Conservation (phyloP, 2,797 vertebrate species). For the Sebastes hopkinsi region DNA sequence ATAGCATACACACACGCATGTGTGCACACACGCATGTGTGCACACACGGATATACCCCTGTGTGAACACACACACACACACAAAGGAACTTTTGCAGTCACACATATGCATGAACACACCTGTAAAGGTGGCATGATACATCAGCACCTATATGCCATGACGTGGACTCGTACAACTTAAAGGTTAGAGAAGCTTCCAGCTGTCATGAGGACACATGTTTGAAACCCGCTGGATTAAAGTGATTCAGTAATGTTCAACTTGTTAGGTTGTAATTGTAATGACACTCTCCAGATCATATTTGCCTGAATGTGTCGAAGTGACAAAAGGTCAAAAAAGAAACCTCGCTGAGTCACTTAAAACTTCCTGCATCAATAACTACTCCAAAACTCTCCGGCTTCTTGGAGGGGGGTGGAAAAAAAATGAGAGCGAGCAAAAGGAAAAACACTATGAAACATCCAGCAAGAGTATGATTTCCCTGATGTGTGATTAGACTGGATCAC, state of each 20-base stretch:
- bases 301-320: neutral
- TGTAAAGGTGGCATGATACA: neutral
- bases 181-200: constrained; percentile 16
- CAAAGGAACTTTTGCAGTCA: neutral
- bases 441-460: constrained; percentile 28
- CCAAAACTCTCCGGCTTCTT: neutral
- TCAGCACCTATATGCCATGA: neutral
- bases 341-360: neutral
- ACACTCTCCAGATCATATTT: neutral
- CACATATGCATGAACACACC: neutral
- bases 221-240: neutral
- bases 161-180: neutral
- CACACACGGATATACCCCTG: neutral
- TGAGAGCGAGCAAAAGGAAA: neutral
- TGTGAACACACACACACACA: neutral
- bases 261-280: neutral
- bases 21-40: neutral
- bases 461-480: constrained; percentile 60
- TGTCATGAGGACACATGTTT: neutral
- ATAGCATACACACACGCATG: neutral
- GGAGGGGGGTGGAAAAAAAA: neutral
- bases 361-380: constrained; percentile 22
- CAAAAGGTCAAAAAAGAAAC: neutral
- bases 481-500: constrained; percentile 64
- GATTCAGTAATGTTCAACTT: neutral